Evolutionary conservation across 1,140 invertebrate genomes (phyloP), one percentile per base, ranked within the genome.

Genomic region (Hormaphis cornu): DNA sequence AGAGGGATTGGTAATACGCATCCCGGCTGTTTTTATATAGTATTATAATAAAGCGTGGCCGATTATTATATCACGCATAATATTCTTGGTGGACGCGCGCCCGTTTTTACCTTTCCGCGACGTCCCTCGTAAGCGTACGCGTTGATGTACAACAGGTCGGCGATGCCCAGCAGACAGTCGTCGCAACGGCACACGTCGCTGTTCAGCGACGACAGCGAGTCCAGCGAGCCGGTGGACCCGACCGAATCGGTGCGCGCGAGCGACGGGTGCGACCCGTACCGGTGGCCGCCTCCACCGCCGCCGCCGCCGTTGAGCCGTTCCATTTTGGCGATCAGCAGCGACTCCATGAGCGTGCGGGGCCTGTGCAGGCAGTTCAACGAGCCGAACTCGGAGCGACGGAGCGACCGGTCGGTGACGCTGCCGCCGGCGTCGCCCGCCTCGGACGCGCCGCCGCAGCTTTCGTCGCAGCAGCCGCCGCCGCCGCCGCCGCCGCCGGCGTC

Each of bases 141-240:
- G 35, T 82, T 83, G 71, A 83, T 83, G 71, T 87, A 82, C 59
- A 85, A 82, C 59, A 85, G 82, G 80, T 91, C 89, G 70, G 85
- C 87, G 73, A 90, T 90, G 6, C 88, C 89, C 70, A 91, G 80
- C 37, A 91, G 78, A 72, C 89, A 91, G 77, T 91, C 89, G 76
- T 91, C 89, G 77, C 89, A 91, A 33, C 85, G 80, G 77, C 89
- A 91, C 52, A 89, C 84, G 73, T 90, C 88, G 75, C 84, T 87
- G 35, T 82, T 80, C 1, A 80, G 72, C 14, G 82, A 81, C 44
- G 84, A 73, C 3, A 87, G 88, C 3, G 85, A 87, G 22, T 86
- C 85, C 69, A 87, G 82, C 73, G 87, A 89, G 73, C 85, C 86
- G 72, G 86, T 86, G 70, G 87, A 89, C 76, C 90, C 89, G 76